These are phyloP conservation scores for Scaptomyza caliginosa DNA, from an alignment of 2,888 invertebrate genomes.

Conservation along the genomic window DNA sequence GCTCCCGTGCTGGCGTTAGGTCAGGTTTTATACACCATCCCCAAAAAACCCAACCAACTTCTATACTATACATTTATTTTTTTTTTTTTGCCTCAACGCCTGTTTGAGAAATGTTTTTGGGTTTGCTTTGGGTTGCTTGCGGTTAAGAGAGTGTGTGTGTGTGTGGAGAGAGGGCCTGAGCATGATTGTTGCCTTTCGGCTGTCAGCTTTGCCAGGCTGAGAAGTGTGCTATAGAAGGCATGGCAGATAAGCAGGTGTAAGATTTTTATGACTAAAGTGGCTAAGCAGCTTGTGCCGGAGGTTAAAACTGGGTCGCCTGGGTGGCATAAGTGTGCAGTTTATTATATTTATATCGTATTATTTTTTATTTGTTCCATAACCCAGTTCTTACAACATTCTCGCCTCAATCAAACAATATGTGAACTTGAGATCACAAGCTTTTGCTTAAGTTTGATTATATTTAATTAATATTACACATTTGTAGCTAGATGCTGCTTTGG, in stretches of 20 bases:
- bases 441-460: background rate
- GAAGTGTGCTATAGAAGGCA: slow-evolving; percentile 8
- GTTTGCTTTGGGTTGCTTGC: slow-evolving; percentile 70
- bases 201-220: slow-evolving; percentile 7
- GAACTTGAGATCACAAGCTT: background rate
- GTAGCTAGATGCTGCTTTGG: background rate
- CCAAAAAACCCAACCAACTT: background rate
- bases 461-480: background rate
- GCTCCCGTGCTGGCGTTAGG: slow-evolving; percentile 45
- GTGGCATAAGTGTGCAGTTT: slow-evolving; percentile 13
- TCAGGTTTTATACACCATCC: slow-evolving; percentile 53
- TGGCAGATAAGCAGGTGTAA: slow-evolving; percentile 76
- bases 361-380: background rate
- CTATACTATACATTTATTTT: slow-evolving; percentile 12
- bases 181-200: slow-evolving; percentile 23
- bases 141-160: slow-evolving; percentile 31
- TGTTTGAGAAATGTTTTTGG: slow-evolving; percentile 75
- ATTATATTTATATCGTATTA: slow-evolving; percentile 3
- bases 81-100: slow-evolving; percentile 3
- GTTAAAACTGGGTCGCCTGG: background rate
- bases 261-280: slow-evolving; percentile 72
- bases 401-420: background rate
- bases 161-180: background rate
- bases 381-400: background rate
- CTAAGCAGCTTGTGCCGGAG: slow-evolving; percentile 62